Evolutionary conservation across 2,797 vertebrate species (phyloP), one percentile per base, ranked within the genome.

Genomic region (Gobio occitaniae): DNA sequence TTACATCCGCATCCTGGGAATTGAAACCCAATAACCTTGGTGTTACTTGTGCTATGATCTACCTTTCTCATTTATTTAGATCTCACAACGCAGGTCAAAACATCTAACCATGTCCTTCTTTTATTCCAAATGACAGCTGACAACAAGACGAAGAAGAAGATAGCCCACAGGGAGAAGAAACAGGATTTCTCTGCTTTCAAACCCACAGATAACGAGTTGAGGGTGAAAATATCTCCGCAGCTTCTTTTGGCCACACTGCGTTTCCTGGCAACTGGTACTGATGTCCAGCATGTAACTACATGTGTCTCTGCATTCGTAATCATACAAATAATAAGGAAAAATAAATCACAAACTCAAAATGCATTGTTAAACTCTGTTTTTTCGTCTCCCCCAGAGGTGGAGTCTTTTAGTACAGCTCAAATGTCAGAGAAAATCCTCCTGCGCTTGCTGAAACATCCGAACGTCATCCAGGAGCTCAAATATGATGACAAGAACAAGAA

Each of bases 151-250:
- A 99, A 98, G 92, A 96, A 97, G n/a, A 94, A 94, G 0, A 96
- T 97, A 2, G 96, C 96, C 0, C 97, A 98, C 89, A 96, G 97
- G 17, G 98, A 97, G 88, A 91, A 94, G 91, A 99, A 97, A 92
- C 96, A 97, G 61, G 98, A 99, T 91, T 99, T 99, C 91, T 99
- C 98, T 85, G 95, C 97, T 90, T 99, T 99, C 92, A 97, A 97
- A 84, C 95, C 97, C 65, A 96, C 97, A 0, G 97, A 99, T 89
- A 97, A 96, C 0, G 97, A 99, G 90, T 96, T 97, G 95, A 96
- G 93, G 78, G 96, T 97, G 89, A 99, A 97, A 92, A 96, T 99
- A 89, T 98, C 98, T 0, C 98, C 98, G 0, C 98, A 99, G 93
- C 97, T 99, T 6, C 96, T 99, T 52, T 92, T 99, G 87, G 98